Conservation (phyloP, 2,888 invertebrate genomes). For the Sarcophaga caerulescens region DNA sequence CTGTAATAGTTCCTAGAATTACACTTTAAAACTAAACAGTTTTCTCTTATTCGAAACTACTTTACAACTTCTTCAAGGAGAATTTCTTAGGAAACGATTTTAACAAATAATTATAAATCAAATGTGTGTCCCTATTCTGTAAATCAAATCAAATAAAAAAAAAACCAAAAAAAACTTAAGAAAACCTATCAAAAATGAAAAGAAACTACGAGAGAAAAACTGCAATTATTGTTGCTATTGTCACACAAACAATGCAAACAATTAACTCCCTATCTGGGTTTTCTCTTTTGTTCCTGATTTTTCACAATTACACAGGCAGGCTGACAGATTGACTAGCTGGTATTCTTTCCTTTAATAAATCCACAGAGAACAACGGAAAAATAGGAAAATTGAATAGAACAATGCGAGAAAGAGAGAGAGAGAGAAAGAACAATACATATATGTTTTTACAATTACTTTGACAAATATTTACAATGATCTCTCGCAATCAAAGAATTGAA, state of each 20-base stretch:
- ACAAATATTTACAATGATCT: conserved; percentile 68
- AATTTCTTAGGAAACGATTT: conserved; percentile 50
- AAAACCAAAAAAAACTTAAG: not conserved
- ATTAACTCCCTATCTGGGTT: conserved; percentile 58
- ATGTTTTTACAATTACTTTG: conserved; percentile 66
- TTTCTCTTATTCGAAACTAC: conserved; percentile 29
- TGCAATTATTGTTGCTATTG: conserved; percentile 68
- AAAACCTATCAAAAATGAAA: conserved; percentile 15
- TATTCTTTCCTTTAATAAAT: conserved; percentile 50
- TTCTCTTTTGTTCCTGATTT: conserved; percentile 37
- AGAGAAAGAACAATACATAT: conserved; percentile 39
- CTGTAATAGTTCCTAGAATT: conserved; percentile 39
- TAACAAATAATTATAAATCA: conserved; percentile 64
- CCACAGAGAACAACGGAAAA: conserved; percentile 44
- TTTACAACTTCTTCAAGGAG: conserved; percentile 49
- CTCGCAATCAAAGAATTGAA: conserved; percentile 50
- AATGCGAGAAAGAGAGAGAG: conserved; percentile 7
- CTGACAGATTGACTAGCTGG: not conserved
- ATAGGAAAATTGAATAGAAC: conserved; percentile 25
- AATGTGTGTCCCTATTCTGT: conserved; percentile 49
- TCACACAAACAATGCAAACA: conserved; percentile 66
- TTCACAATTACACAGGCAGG: conserved; percentile 35
- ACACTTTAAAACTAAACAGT: conserved; percentile 47
- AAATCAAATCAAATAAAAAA: conserved; percentile 48
- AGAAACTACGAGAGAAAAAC: conserved; percentile 54